Conservation (phyloP, 2,888 invertebrate genomes). For the Mechanitis messenoides region DNA sequence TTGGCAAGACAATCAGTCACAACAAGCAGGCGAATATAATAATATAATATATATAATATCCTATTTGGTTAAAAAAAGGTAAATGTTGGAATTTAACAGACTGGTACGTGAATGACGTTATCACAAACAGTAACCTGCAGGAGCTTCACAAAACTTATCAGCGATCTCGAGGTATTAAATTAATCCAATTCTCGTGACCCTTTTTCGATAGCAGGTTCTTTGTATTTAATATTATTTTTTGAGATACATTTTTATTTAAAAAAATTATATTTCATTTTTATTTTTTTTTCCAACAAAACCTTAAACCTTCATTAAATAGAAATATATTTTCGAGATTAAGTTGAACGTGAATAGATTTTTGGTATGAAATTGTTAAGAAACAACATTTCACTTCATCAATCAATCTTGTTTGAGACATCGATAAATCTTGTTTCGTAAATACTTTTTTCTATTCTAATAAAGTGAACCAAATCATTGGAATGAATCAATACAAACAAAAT, state of each 20-base stretch:
- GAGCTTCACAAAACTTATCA: conserved; percentile 52
- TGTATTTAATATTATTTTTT: conserved; percentile 11
- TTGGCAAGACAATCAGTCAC: no score
- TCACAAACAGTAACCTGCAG: conserved; percentile 49
- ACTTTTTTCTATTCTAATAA: neutral
- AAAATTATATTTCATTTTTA: neutral
- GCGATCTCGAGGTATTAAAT: conserved; percentile 57
- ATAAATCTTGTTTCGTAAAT: conserved; percentile 1
- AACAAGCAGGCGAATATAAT: no score
- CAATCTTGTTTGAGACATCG: conserved; percentile 4
- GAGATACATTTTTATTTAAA: conserved; percentile 9
- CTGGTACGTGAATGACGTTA: conserved; percentile 64
- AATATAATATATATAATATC: conserved; percentile 12
- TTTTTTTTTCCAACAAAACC: neutral
- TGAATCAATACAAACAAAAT: no score
- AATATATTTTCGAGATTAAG: neutral
- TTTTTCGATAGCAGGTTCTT: conserved; percentile 30
- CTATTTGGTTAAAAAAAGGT: conserved; percentile 45
- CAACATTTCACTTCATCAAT: neutral
- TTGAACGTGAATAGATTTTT: neutral
- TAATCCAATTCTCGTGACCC: conserved; percentile 44
- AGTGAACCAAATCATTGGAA: neutral
- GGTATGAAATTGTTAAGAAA: no score
- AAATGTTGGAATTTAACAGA: conserved; percentile 46
- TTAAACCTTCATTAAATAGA: neutral